phyloP scores from a whole-genome alignment of 2,113 vertebrate species.

The Salminus brasiliensis region DNA sequence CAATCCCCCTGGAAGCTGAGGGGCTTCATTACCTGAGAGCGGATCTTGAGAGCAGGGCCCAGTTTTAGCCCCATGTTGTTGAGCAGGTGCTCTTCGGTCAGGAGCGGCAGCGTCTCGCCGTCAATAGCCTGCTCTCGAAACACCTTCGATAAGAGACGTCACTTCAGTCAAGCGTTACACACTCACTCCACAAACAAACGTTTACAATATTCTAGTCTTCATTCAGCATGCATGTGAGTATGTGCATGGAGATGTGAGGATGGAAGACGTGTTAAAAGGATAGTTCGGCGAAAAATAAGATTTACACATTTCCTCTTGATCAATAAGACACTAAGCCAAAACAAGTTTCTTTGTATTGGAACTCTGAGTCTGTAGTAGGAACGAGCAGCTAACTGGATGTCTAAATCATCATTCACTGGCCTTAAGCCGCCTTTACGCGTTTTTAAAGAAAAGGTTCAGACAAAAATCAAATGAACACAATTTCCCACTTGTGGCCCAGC shows the following conservation, averaged over 20 bases:
- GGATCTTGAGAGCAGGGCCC: conserved; percentile 94
- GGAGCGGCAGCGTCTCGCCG: conserved; percentile 92
- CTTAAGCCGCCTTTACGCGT: not conserved
- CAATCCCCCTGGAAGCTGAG: not conserved
- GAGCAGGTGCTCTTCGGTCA: conserved; percentile 95
- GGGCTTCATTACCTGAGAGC: conserved; percentile 85
- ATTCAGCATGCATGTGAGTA: conserved; percentile 33
- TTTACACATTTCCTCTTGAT: not conserved
- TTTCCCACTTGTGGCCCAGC: no score
- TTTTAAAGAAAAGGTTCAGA: no score
- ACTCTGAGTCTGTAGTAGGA: not conserved
- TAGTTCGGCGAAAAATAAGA: not conserved
- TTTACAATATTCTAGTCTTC: conserved; percentile 17
- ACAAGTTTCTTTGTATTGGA: not conserved
- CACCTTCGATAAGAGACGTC: conserved; percentile 80
- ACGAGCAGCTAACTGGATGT: not conserved
- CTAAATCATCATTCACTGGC: not conserved
- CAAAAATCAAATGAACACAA: no score
- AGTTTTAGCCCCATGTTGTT: conserved; percentile 96
- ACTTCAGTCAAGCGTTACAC: conserved; percentile 72
- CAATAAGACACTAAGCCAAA: not conserved
- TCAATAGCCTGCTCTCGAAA: conserved; percentile 97
- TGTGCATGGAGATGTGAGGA: conserved; percentile 46
- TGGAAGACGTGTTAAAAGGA: conserved; percentile 11
- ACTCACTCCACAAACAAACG: conserved; percentile 14